Conservation (phyloP, 2,888 invertebrate species). For the Quadroppia sp. region DNA sequence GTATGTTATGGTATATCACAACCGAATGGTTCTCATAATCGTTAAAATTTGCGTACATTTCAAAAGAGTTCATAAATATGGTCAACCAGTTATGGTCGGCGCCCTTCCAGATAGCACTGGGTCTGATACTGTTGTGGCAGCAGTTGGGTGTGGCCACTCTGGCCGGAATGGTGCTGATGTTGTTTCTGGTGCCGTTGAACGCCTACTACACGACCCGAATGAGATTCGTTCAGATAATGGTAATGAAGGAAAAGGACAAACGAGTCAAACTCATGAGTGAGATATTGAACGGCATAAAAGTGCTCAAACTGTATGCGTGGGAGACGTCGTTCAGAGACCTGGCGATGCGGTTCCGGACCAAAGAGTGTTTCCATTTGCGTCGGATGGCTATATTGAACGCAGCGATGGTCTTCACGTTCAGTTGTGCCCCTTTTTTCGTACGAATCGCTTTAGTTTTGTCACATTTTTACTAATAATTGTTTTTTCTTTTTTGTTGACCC, state of each 20-base stretch:
- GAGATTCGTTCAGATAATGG: constrained; percentile 42
- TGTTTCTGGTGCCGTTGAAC: constrained; percentile 55
- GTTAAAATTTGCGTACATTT: not conserved
- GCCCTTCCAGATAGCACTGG: constrained; percentile 51
- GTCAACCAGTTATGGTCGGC: constrained; percentile 53
- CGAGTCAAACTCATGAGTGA: constrained; percentile 90
- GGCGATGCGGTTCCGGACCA: constrained; percentile 75
- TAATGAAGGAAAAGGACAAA: constrained; percentile 87
- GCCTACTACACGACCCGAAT: constrained; percentile 48
- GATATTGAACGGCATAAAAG: constrained; percentile 83
- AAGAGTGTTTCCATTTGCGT: constrained; percentile 81
- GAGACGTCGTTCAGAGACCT: constrained; percentile 87
- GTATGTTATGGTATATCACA: too few species aligned
- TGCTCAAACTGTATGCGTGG: constrained; percentile 63
- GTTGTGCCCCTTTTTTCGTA: constrained; percentile 89
- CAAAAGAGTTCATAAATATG: constrained; percentile 51
- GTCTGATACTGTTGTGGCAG: constrained; percentile 47
- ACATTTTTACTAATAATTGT: not conserved
- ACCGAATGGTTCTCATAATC: too few species aligned
- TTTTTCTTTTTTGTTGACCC: constrained; percentile 51
- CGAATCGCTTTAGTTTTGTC: constrained; percentile 64
- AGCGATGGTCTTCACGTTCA: constrained; percentile 86
- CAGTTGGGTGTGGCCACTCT: constrained; percentile 51
- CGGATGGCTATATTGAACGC: constrained; percentile 84
- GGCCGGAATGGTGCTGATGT: constrained; percentile 57